Base-by-base conservation (phyloP, 2,113 vertebrate genomes). In the Heptranchias perlo region DNA sequence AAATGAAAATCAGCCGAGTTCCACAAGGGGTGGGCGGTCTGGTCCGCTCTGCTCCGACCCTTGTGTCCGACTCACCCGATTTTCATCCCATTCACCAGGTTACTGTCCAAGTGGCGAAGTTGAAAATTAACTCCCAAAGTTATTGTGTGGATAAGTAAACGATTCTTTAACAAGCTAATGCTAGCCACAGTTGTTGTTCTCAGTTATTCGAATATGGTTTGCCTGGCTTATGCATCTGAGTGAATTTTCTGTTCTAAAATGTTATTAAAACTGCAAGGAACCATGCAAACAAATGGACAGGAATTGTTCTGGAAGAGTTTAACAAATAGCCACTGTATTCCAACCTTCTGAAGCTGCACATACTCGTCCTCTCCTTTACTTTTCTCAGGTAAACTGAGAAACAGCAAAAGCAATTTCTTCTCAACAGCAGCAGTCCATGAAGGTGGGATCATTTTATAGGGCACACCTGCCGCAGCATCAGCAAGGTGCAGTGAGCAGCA, bases 381-480 rank as follows among this genome's bases (percentile, higher is more conserved):
- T 28, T 67, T 3, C 44, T 69, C 96, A 96, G 96, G 96, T 14
- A 97, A 96, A 96, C 91, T 96, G 89, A 96, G 67, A 97, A 97
- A 96, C 31, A 8, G 31, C 96, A 44, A 97, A 97, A 96, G 94
- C 96, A 96, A 96, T 86, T 96, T 94, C 76, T 96, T 39, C 94
- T 92, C 49, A 97, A 52, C 96, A 96, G 97, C 97, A 97, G 96
- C 96, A 96, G 97, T 96, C 96, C 96, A 96, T 44, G 97, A 76
- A 97, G 96, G 82, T 4, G 52, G 96, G 96, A 96, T 96, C 96
- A 96, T 96, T 97, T 97, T 97, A 96, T 96, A 97, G 96, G 61
- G 58, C 39, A 18, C 0, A 0, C 25, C 25, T 92, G 31, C 97
- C 97, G 91, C 92, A 96, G 16, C 96, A 39, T 96, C 96, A 96